Percentiles rank a stretch among this genome's conserved stretches.
phyloP scores from a whole-genome alignment of 1,140 invertebrate genomes.

The Chionoecetes opilio region DNA sequence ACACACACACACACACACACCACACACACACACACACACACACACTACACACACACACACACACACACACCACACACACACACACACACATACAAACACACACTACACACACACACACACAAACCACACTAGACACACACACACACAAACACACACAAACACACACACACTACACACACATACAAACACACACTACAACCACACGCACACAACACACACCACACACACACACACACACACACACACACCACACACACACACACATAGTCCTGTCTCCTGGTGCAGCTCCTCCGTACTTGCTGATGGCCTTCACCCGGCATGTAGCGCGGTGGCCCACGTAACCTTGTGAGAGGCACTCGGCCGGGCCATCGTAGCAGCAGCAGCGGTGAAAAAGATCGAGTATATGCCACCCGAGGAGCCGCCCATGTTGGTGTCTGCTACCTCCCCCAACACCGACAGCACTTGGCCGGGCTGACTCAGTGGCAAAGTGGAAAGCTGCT shows the following conservation, averaged over 20 bases:
- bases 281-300: conserved; percentile 90
- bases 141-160: too few species aligned
- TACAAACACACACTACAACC: too few species aligned
- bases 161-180: too few species aligned
- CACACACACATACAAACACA: too few species aligned
- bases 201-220: too few species aligned
- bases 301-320: conserved; percentile 86
- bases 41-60: too few species aligned
- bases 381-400: conserved; percentile 88
- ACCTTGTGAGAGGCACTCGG: background rate
- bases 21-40: too few species aligned
- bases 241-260: conserved; percentile 82
- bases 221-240: too few species aligned
- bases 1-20: too few species aligned
- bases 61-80: too few species aligned
- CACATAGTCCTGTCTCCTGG: conserved; percentile 91
- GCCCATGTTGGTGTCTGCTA: conserved; percentile 88
- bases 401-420: conserved; percentile 90
- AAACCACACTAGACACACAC: too few species aligned
- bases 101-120: too few species aligned
- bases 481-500: conserved; percentile 79
- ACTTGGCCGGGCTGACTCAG: conserved; percentile 84
- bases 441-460: conserved; percentile 85
- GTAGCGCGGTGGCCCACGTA: conserved; percentile 82
- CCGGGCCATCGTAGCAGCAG: conserved; percentile 84